Conservation (phyloP, 2,888 invertebrate genomes). For the Machimus rusticus region DNA sequence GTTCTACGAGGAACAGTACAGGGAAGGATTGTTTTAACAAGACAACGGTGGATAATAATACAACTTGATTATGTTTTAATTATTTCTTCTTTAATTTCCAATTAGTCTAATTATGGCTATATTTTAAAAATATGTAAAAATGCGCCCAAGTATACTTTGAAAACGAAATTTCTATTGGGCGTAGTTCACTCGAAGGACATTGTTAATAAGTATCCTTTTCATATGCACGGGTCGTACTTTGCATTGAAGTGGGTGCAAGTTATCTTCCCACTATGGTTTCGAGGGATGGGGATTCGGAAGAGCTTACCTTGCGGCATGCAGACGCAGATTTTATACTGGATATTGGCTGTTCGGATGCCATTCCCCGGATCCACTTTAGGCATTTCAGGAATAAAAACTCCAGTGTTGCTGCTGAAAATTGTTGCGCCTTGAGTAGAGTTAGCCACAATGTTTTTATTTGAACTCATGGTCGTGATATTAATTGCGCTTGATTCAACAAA, state of each 20-base stretch:
- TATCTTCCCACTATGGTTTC: constrained; percentile 59
- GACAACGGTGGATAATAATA: not conserved
- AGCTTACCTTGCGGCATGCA: constrained; percentile 89
- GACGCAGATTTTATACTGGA: constrained; percentile 86
- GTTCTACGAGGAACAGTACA: no score
- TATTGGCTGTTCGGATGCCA: constrained; percentile 61
- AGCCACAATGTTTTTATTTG: constrained; percentile 77
- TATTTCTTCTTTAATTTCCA: not conserved
- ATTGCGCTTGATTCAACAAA: constrained; percentile 76
- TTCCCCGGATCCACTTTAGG: constrained; percentile 69
- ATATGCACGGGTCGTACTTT: constrained; percentile 59
- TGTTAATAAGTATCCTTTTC: not conserved
- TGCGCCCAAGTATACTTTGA: not conserved
- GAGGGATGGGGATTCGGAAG: constrained; percentile 77
- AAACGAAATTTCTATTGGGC: no score
- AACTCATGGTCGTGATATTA: constrained; percentile 69
- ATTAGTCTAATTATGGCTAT: not conserved
- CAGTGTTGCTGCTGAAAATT: constrained; percentile 73
- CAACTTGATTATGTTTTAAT: not conserved
- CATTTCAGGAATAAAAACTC: constrained; percentile 73
- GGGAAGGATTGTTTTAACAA: no score
- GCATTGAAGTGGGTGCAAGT: constrained; percentile 58
- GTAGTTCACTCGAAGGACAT: no score
- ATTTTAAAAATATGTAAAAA: no score
- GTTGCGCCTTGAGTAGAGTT: constrained; percentile 82